These are phyloP conservation scores for Gobio gobio DNA, from an alignment of 2,113 vertebrate genomes.

Conservation along the genomic window DNA sequence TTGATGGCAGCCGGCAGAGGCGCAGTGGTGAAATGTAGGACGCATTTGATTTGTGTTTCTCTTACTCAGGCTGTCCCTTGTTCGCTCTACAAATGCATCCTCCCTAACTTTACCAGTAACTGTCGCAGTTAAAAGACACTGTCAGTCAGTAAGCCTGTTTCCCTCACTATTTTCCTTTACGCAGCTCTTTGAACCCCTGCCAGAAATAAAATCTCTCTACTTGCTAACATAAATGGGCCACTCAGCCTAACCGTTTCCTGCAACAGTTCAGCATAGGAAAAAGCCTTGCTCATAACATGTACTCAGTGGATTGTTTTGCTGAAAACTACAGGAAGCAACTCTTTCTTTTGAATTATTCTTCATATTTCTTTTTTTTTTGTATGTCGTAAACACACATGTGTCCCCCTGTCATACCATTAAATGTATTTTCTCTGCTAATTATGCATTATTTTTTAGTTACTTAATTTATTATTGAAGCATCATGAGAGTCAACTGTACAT, in stretches of 20 bases:
- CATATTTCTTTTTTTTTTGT: background rate
- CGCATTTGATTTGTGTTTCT: constrained; percentile 14
- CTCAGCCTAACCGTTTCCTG: constrained; percentile 52
- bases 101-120: background rate
- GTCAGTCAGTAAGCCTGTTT: constrained; percentile 10
- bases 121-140: background rate
- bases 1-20: constrained; percentile 8
- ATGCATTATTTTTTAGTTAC: background rate
- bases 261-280: background rate
- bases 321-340: background rate
- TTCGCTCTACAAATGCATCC: background rate
- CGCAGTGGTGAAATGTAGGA: constrained; percentile 8
- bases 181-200: background rate
- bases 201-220: constrained; percentile 7
- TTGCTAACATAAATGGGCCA: constrained; percentile 20
- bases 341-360: background rate
- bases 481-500: background rate
- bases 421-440: background rate
- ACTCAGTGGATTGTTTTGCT: background rate
- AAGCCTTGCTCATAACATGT: background rate
- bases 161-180: constrained; percentile 2
- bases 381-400: background rate
- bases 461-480: background rate
- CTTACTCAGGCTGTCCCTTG: constrained; percentile 19
- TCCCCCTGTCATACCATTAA: background rate